Conservation (phyloP, 2,797 vertebrate species). For the Onychomys leucogaster region DNA sequence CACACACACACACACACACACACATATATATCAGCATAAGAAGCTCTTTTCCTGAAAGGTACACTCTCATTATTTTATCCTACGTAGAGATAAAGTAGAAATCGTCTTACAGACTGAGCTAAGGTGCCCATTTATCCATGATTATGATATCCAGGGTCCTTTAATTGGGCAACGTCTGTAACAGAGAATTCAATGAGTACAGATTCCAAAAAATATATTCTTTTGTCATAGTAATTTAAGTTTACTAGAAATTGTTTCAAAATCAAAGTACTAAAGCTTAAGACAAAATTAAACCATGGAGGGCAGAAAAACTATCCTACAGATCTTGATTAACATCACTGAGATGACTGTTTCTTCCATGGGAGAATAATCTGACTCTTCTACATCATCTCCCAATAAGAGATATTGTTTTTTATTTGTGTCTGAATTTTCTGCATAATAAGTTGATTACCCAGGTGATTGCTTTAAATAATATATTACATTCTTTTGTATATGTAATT, state of each 20-base stretch:
- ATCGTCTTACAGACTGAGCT: not conserved
- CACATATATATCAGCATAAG: too few relatives aligned
- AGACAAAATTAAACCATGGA: not conserved
- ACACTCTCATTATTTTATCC: not conserved
- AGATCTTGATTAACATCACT: not conserved
- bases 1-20: too few relatives aligned
- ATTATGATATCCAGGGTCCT: not conserved
- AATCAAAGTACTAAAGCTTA: not conserved
- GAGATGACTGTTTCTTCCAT: not conserved
- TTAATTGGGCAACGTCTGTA: not conserved
- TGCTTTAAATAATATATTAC: not conserved
- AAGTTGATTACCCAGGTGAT: not conserved
- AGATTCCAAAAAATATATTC: not conserved
- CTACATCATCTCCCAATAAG: not conserved
- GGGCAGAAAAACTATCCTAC: not conserved
- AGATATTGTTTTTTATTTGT: not conserved
- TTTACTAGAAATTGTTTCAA: not conserved
- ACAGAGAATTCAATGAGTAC: not conserved
- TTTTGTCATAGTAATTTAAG: slow-evolving; percentile 13
- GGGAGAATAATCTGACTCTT: not conserved
- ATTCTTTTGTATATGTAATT: not conserved
- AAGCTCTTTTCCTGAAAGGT: not conserved
- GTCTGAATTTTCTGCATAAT: not conserved
- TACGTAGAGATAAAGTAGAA: not conserved
- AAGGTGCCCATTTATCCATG: not conserved